These are phyloP conservation scores for Semaprochilodus insignis DNA, from an alignment of 2,797 vertebrate genomes.

Conservation along the genomic window DNA sequence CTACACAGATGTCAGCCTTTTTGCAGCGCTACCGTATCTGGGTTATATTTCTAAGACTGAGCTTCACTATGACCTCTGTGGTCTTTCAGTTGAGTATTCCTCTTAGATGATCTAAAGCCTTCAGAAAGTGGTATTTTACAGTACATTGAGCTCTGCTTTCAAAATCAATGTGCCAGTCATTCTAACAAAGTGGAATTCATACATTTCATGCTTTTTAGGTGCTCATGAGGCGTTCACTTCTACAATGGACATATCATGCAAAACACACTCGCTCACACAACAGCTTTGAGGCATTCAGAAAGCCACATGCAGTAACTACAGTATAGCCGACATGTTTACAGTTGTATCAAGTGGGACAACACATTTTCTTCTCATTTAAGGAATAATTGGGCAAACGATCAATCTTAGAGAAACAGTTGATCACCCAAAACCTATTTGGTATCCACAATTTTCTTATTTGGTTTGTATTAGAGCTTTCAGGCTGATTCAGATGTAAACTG, in stretches of 20 bases:
- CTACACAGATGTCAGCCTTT: background rate
- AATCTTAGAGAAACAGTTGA: too few species aligned
- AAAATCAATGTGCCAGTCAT: constrained; percentile 14
- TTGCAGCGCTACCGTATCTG: background rate
- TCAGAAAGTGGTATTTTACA: background rate
- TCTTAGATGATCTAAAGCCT: background rate
- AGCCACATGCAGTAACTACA: background rate
- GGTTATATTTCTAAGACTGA: background rate
- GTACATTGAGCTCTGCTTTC: constrained; percentile 9
- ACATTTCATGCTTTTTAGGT: constrained; percentile 37
- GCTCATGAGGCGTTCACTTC: constrained; percentile 14
- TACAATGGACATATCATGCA: background rate
- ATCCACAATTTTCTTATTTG: too few species aligned
- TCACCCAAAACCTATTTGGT: too few species aligned
- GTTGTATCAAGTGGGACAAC: background rate
- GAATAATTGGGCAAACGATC: too few species aligned
- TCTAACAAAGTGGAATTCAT: constrained; percentile 26
- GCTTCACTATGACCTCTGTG: background rate
- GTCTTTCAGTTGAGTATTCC: constrained; percentile 10
- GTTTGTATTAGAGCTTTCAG: too few species aligned
- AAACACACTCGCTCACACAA: background rate
- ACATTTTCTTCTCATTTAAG: too few species aligned
- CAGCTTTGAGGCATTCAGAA: background rate
- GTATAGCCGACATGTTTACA: background rate
- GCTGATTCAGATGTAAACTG: too few species aligned